Evolutionary conservation across 1,140 invertebrate genomes (phyloP), one percentile per base, ranked within the genome.

Genomic region (Drosophila obscura): DNA sequence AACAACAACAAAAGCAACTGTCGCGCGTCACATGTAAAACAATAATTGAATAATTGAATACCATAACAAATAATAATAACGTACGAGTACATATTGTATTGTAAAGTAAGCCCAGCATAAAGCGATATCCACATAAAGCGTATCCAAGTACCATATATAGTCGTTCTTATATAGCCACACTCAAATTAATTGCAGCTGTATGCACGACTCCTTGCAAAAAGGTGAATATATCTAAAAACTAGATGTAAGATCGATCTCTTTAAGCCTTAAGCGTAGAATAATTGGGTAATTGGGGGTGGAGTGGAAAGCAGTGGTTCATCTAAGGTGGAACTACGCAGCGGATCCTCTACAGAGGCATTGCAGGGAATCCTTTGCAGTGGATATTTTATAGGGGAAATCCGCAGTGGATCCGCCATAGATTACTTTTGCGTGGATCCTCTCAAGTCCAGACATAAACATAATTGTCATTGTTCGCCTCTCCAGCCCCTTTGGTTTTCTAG

Each of bases 161-260:
- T 67, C 66, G 53, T 72, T 71, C 68, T 79, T 79, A 71, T 82
- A 53, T 77, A 66, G 61, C 78, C 66, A 75, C 71, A 85, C 82
- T 82, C 83, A 78, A 39, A 85, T 78, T 73, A 88, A 81, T 85
- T 82, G 80, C 79, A 83, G 83, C 84, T 83, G 84, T 83, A 88
- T 88, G 83, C 83, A 88, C 83, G 83, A 89, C 83, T 88, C 83
- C 80, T 88, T 88, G 80, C 83, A 88, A 49, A 88, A 80, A 88
- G 83, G 83, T 88, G 83, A 88, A 88, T 88, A 88, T 82, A 66
- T 66, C 66, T 67, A 57, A 58, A 39, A 75, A 59, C 41, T 75
- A 75, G 72, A 66, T 44, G 48, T 75, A 75, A 75, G 72, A 28
- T 44, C 51, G 35, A 39, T 59, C 49, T 62, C 16, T 45, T 73